These are phyloP conservation scores for Synanthedon vespiformis DNA, from an alignment of 2,888 invertebrate species.

Conservation along the genomic window DNA sequence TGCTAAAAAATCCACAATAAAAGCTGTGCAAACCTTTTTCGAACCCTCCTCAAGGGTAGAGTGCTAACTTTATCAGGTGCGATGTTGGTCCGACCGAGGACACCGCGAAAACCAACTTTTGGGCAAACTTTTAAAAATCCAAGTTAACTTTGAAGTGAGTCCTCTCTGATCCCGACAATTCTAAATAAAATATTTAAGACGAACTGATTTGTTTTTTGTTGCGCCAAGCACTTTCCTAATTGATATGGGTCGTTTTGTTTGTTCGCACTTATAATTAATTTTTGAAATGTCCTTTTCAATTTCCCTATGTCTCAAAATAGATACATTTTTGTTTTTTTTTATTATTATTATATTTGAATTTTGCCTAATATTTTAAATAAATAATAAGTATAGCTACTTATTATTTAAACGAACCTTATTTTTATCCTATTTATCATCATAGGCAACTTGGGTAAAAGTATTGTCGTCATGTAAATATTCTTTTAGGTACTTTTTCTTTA, in stretches of 20 bases:
- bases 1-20: conserved; percentile 5
- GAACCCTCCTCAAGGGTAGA: conserved; percentile 62
- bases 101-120: conserved; percentile 45
- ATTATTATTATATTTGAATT: no score
- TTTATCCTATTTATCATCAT: no score
- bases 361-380: no score
- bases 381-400: no score
- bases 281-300: no score
- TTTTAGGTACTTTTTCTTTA: no score
- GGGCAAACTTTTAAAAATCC: conserved; percentile 64
- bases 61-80: conserved; percentile 63
- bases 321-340: no score
- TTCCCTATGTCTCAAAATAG: no score
- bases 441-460: no score
- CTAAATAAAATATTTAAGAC: conserved; percentile 59
- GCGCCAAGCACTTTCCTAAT: conserved; percentile 42
- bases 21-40: conserved; percentile 25
- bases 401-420: no score
- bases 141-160: conserved; percentile 52
- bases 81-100: conserved; percentile 41
- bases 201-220: conserved; percentile 42
- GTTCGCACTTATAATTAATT: no score
- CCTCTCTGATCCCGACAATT: conserved; percentile 17
- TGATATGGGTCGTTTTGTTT: conserved; percentile 48
- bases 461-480: no score